Percentiles rank a stretch among this genome's conserved stretches.
Evolutionary conservation across 2,797 vertebrate genomes (phyloP).

Genomic region (Emydoidea blandingii): DNA sequence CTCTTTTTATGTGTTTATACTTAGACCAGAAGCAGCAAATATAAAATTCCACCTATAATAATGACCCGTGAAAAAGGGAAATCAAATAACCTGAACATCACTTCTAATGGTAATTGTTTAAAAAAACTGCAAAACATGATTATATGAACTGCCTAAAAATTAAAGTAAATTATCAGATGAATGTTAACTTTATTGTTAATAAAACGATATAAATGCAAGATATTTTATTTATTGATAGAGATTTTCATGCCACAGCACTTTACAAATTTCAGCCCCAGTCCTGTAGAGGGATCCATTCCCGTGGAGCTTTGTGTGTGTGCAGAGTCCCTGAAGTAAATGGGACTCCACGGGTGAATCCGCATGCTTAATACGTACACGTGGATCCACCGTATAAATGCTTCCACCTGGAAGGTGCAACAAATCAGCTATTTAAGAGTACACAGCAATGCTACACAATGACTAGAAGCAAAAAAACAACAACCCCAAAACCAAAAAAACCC

Average conservation of each 20-base stretch:
- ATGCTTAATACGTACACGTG: background rate
- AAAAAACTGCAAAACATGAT: background rate
- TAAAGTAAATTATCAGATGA: background rate
- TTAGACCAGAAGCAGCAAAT: conserved; percentile 24
- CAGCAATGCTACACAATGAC: background rate
- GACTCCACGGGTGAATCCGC: background rate
- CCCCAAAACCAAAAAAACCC: background rate
- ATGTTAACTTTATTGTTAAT: background rate
- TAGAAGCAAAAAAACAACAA: background rate
- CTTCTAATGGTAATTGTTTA: background rate
- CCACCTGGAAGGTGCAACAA: background rate
- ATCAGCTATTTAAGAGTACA: background rate
- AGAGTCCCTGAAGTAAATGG: background rate
- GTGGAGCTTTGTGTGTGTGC: background rate
- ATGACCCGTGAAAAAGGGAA: background rate
- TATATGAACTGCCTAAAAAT: fast-evolving
- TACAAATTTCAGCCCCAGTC: background rate
- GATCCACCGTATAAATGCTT: background rate
- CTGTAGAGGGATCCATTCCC: background rate
- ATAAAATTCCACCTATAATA: background rate
- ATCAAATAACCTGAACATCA: background rate
- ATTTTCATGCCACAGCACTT: conserved; percentile 10
- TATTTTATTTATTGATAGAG: background rate
- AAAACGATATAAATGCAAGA: background rate
- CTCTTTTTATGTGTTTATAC: conserved; percentile 2